Evolutionary conservation across 2,797 vertebrate genomes (phyloP).

Genomic region (Synanceia verrucosa): DNA sequence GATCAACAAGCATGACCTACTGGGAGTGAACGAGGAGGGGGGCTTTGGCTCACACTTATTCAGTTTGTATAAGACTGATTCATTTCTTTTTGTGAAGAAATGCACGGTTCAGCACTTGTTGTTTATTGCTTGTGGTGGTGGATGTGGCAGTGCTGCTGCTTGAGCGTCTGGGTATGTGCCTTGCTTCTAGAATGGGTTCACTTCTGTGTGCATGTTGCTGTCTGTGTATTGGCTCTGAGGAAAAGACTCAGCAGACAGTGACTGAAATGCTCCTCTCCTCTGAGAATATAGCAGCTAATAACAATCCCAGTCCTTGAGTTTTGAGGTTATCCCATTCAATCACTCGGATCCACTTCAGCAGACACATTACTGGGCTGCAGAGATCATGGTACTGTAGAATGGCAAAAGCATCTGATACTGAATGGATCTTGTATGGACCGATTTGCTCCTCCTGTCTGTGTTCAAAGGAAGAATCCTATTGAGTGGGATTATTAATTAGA

Average conservation of each 20-base stretch:
- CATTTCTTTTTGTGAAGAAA: constrained; percentile 41
- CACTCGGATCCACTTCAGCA: constrained; percentile 66
- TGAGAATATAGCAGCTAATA: constrained; percentile 68
- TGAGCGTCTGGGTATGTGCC: constrained; percentile 44
- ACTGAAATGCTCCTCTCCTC: constrained; percentile 61
- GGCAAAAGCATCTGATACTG: constrained; percentile 13
- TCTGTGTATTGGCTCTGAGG: constrained; percentile 55
- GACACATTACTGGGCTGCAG: constrained; percentile 56
- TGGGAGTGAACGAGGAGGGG: constrained; percentile 18
- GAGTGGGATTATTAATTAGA: constrained; percentile 17
- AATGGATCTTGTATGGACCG: constrained; percentile 4
- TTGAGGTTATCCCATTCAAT: constrained; percentile 76
- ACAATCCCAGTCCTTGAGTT: constrained; percentile 71
- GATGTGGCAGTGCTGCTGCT: constrained; percentile 23
- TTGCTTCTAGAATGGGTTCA: constrained; percentile 49
- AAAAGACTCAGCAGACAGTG: constrained; percentile 65
- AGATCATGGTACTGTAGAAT: constrained; percentile 29
- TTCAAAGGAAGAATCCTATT: constrained; percentile 28
- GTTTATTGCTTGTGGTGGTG: constrained; percentile 40
- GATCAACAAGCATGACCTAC: constrained; percentile 68
- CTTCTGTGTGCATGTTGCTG: constrained; percentile 48
- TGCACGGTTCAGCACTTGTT: constrained; percentile 34
- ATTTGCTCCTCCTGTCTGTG: constrained; percentile 3
- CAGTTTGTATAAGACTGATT: constrained; percentile 34
- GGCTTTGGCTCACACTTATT: constrained; percentile 27